A percentile compares a stretch with the other conserved stretches of the same genome.
Conservation (phyloP, 2,797 vertebrate genomes). For the Choloepus didactylus region DNA sequence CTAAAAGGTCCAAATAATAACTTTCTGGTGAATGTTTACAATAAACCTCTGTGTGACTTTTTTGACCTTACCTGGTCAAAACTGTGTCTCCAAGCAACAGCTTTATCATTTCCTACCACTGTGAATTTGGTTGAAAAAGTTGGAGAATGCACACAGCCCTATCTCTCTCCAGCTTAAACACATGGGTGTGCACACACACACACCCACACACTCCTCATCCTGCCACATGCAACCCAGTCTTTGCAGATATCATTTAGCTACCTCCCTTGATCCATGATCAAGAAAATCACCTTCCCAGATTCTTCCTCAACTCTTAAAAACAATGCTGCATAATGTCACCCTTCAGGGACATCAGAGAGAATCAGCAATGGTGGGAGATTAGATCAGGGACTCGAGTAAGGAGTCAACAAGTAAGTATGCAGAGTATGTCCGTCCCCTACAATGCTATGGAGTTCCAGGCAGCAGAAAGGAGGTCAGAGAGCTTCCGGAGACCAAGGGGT, state of each 20-base stretch:
- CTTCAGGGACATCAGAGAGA: background rate
- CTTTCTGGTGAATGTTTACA: accelerated
- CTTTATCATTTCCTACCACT: background rate
- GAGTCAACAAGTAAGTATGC: background rate
- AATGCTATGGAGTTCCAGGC: background rate
- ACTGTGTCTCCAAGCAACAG: background rate
- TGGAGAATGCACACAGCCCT: background rate
- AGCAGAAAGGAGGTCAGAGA: too few relatives aligned
- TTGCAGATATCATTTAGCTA: background rate
- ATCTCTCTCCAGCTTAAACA: background rate
- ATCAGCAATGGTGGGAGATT: background rate
- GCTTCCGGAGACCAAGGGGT: too few relatives aligned
- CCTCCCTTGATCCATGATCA: background rate
- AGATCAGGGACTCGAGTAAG: background rate
- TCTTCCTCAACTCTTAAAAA: background rate
- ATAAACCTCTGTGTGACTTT: background rate
- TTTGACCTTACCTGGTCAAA: background rate
- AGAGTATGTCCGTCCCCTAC: background rate
- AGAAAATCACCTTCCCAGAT: too few relatives aligned
- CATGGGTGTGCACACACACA: accelerated
- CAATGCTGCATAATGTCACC: background rate
- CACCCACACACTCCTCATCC: accelerated
- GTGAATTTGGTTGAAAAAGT: background rate
- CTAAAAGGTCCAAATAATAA: too few relatives aligned
- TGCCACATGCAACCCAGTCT: background rate